Evolutionary conservation across 2,888 invertebrate genomes (phyloP).

Genomic region (Phrixothrix hirtus): DNA sequence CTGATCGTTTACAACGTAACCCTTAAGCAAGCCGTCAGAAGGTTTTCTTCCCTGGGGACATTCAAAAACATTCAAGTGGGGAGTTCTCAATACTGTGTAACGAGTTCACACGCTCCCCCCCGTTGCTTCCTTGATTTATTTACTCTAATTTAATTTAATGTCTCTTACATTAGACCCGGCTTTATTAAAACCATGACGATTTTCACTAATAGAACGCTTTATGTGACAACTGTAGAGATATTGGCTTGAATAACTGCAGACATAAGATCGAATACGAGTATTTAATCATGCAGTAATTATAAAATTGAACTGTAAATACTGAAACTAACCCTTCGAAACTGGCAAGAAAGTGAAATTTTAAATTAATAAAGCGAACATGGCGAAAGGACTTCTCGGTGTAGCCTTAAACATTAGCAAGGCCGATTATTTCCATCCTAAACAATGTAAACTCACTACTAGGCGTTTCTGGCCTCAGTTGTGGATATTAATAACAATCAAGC

Average conservation of each 20-base stretch:
- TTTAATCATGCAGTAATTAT: too few species aligned
- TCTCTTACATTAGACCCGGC: slow-evolving; percentile 36
- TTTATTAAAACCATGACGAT: slow-evolving; percentile 39
- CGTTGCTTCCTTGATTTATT: slow-evolving; percentile 37
- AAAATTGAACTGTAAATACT: neutral
- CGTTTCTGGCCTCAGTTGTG: too few species aligned
- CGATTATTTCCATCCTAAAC: too few species aligned
- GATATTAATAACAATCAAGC: too few species aligned
- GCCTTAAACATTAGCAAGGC: too few species aligned
- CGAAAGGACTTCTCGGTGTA: too few species aligned
- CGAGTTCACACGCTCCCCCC: slow-evolving; percentile 34
- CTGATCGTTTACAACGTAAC: neutral
- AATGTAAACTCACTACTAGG: too few species aligned
- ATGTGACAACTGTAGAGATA: slow-evolving; percentile 19
- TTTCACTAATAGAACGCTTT: slow-evolving; percentile 36
- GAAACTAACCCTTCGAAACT: neutral
- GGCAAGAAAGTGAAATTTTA: neutral
- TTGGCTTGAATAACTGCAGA: slow-evolving; percentile 17
- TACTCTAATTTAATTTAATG: slow-evolving; percentile 37
- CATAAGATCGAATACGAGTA: too few species aligned
- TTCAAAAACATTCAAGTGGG: slow-evolving; percentile 12
- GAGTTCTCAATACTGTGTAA: slow-evolving; percentile 17
- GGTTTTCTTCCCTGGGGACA: slow-evolving; percentile 14
- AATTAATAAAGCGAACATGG: neutral
- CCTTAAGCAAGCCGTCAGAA: neutral